Base-by-base conservation (phyloP, 2,888 invertebrate genomes). In the Steromphala cineraria region DNA sequence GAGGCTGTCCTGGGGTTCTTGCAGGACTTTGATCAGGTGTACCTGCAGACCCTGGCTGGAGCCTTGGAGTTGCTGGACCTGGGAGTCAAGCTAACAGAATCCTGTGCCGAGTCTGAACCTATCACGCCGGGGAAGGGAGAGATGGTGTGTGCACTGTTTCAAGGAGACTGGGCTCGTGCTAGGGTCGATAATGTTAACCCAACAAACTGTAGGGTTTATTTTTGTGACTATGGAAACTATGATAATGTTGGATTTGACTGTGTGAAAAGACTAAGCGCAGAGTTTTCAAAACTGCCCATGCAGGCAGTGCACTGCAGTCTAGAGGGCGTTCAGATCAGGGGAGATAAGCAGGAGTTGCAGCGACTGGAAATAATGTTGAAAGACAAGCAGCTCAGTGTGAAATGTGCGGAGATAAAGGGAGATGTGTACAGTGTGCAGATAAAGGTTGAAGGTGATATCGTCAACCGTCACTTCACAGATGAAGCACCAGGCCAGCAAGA, bases 161-260 rank as follows among this genome's bases (percentile, higher is more conserved):
- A 89, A 28, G 67, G 82, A 0, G 78, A 79, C 8, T 90, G 90
- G 90, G 89, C 89, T 79, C 80, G 90, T 24, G 90, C 86, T 10
- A 83, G 85, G 40, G 87, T 89, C 15, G 53, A 82, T 10, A 56
- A 80, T 13, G 46, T 88, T 2, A 56, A 79, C 13, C 79, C 82
- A 13, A 78, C 56, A 17, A 80, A 82, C 3, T 86, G 82, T 52
- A 78, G 78, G 5, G 82, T 89, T 2, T 79, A 74, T 19, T 92
- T 89, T 81, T 79, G 92, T 13, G 92, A 92, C 84, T 92, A 89
- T 83, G 91, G 92, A 0, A 92, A 92, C 83, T 67, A 75, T 8
- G 89, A 90, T 53, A 74, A 62, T 31, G 85, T 84, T 1, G 67
- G 77, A 0, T 81, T 84, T 17, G 56, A 67, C 5, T 74, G 67